Conservation (phyloP, 2,888 invertebrate species). For the Eilema caniola region DNA sequence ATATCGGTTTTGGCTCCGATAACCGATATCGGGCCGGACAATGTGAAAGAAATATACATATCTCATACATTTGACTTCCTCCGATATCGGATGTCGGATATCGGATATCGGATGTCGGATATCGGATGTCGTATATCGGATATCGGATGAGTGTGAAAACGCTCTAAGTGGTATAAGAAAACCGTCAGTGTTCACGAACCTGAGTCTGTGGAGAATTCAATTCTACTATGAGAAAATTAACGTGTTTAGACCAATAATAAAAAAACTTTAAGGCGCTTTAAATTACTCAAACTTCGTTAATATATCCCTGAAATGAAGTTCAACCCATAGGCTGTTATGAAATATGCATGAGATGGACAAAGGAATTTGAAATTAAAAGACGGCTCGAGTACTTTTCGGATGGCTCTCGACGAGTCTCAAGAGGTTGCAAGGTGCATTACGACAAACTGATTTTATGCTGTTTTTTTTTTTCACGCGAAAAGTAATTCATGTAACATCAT, state of each 20-base stretch:
- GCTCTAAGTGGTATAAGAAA: too few relatives aligned
- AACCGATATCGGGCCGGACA: too few relatives aligned
- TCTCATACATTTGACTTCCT: too few relatives aligned
- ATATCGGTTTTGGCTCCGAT: too few relatives aligned
- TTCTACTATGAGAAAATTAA: not conserved
- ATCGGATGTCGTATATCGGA: too few relatives aligned
- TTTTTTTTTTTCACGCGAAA: not conserved
- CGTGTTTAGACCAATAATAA: not conserved
- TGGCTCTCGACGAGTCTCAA: conserved; percentile 42
- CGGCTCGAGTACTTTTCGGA: conserved; percentile 18
- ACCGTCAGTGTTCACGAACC: too few relatives aligned
- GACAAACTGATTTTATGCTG: conserved; percentile 14
- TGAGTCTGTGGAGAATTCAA: not conserved
- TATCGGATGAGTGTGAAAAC: too few relatives aligned
- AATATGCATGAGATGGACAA: conserved; percentile 20
- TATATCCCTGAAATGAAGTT: not conserved
- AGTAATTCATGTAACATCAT: not conserved
- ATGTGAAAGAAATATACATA: too few relatives aligned
- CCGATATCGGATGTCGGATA: too few relatives aligned
- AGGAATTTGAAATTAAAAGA: conserved; percentile 43
- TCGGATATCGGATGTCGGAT: too few relatives aligned
- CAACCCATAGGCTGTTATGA: not conserved
- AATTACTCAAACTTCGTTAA: not conserved
- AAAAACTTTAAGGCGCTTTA: not conserved
- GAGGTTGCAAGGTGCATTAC: conserved; percentile 25